Conservation (phyloP, 2,113 vertebrate genomes). For the Merops nubicus region DNA sequence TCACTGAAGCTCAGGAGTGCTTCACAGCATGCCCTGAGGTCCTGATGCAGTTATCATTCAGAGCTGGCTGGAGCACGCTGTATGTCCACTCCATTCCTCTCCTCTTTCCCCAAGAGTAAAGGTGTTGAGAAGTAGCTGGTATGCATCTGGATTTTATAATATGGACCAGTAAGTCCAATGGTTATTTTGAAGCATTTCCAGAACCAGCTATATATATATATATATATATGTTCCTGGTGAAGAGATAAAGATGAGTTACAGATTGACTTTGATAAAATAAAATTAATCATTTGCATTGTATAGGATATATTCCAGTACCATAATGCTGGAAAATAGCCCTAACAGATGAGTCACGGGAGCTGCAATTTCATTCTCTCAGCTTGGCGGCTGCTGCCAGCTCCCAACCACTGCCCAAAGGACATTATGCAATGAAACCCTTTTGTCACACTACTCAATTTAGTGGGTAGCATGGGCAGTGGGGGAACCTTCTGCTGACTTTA, state of each 20-base stretch:
- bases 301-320: not conserved
- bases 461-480: fast-evolving
- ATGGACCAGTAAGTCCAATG: not conserved
- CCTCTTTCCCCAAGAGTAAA: not conserved
- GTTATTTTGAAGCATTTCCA: not conserved
- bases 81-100: not conserved
- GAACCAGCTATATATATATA: not conserved
- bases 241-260: not conserved
- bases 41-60: not conserved
- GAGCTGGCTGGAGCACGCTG: not conserved
- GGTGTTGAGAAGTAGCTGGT: not conserved
- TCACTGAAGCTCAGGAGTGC: not conserved
- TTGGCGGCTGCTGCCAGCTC: not conserved
- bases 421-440: not conserved
- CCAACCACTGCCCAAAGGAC: not conserved
- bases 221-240: not conserved
- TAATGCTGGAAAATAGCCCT: not conserved
- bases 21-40: not conserved
- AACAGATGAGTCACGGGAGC: not conserved
- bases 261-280: not conserved
- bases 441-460: not conserved
- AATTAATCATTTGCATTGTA: not conserved
- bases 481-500: not conserved
- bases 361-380: not conserved
- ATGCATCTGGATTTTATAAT: not conserved